These are phyloP conservation scores for Catharus ustulatus DNA, from an alignment of 2,797 vertebrate species.

Conservation along the genomic window DNA sequence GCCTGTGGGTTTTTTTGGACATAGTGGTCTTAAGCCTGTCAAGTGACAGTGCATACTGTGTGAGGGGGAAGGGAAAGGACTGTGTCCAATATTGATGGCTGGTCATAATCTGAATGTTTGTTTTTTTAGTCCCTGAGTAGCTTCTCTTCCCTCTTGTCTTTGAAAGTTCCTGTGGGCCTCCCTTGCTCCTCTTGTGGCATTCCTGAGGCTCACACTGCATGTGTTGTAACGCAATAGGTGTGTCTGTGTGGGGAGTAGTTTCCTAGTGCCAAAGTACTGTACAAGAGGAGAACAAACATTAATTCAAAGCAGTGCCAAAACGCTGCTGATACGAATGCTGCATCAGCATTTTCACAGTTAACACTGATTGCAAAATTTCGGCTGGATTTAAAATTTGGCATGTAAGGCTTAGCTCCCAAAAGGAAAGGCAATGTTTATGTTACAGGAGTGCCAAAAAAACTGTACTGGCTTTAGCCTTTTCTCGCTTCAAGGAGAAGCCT, in stretches of 20 bases:
- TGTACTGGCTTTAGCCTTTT: constrained; percentile 53
- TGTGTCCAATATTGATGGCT: neutral
- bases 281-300: constrained; percentile 51
- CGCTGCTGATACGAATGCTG: constrained; percentile 15
- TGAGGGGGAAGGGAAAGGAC: neutral
- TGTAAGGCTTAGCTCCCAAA: constrained; percentile 40
- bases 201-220: neutral
- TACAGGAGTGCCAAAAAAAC: constrained; percentile 48
- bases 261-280: constrained; percentile 11
- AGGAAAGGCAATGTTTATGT: constrained; percentile 55
- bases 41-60: accelerated
- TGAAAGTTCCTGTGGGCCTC: neutral
- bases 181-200: neutral
- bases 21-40: neutral
- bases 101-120: neutral
- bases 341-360: constrained; percentile 61
- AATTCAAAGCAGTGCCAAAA: constrained; percentile 29
- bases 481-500: neutral
- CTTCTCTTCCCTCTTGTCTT: neutral
- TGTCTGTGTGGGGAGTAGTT: constrained; percentile 46
- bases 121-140: neutral
- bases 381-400: constrained; percentile 65
- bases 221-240: constrained; percentile 33
- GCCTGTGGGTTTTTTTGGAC: neutral
- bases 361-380: constrained; percentile 62